Evolutionary conservation across 2,888 invertebrate species (phyloP), one percentile per base, ranked within the genome.

Genomic region (Patella depressa): DNA sequence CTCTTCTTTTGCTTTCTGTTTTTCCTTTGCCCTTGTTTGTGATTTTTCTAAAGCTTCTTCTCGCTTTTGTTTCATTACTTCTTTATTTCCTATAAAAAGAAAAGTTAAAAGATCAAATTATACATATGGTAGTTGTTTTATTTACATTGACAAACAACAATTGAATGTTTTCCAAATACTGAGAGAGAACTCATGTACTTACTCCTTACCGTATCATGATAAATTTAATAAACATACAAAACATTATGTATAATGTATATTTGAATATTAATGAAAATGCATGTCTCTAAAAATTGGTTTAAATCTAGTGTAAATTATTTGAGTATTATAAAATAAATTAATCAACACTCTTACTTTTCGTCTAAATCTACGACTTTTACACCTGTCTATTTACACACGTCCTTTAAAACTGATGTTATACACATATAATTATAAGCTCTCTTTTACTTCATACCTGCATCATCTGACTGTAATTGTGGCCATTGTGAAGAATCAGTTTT

Each of bases 401-500:
- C 17, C 72, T 65, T 65, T 65, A 65, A 65, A 19, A 65, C n/a
- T 19, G n/a, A 12, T 65, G 65, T 19, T 65, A 7, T 45, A 45
- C 7, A 1, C 45, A 71, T 34, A 59, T 17, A 59, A 29, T 53
- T 29, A 14, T 14, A 71, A 24, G 53, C 7, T 15, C 4, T 17
- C 2, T 15, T 12, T 15, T 12, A 53, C 17, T 70, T 54, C 71
- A 78, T 82, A 90, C 90, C 87, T 78, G 83, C 76, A 72, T 88
- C 81, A 71, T 83, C 80, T 70, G 88, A 87, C 59, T 88, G 87
- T 17, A 91, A 80, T 53, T 85, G 82, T 9, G 81, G 80, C 91
- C 92, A 92, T 17, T 88, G 55, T 14, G 88, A 88, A 45, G 92
- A 89, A 57, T 93, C 93, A 54, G 87, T 88, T 92, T 96, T 96